Percentiles rank a stretch among this genome's conserved stretches.
Conservation (phyloP, 2,888 invertebrate genomes). For the Lithophane semibrunnea region DNA sequence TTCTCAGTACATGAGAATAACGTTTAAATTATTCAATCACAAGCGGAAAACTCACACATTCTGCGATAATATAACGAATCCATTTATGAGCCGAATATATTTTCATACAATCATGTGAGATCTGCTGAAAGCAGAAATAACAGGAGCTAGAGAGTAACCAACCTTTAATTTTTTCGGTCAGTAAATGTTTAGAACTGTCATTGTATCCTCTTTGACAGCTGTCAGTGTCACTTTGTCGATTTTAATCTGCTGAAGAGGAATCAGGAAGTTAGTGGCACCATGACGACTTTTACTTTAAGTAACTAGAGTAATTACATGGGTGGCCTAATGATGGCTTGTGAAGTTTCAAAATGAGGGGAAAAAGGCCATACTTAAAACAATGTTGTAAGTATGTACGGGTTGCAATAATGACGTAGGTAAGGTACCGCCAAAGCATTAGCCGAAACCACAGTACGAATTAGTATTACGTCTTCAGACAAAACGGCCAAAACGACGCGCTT, state of each 20-base stretch:
- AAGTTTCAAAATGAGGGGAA: no score
- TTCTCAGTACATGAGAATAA: conserved; percentile 12
- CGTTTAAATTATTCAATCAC: conserved; percentile 41
- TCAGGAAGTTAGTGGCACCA: no score
- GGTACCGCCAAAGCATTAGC: neutral
- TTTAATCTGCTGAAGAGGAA: no score
- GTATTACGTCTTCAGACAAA: no score
- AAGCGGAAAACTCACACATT: conserved; percentile 20
- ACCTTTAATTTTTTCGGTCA: neutral
- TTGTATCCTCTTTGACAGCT: no score
- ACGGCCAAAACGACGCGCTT: no score
- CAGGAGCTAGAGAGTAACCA: neutral
- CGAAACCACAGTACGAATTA: neutral
- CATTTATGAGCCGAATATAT: conserved; percentile 25
- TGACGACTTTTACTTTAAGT: no score
- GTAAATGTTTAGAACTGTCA: neutral
- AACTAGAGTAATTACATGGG: no score
- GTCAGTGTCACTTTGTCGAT: no score
- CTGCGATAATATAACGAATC: conserved; percentile 19
- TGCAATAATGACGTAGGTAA: neutral
- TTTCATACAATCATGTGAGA: neutral
- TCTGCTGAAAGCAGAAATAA: neutral
- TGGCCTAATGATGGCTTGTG: no score
- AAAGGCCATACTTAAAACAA: no score
- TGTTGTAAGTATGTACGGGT: neutral